Evolutionary conservation across 2,113 vertebrate species (phyloP).

Genomic region (Varanus komodoensis): DNA sequence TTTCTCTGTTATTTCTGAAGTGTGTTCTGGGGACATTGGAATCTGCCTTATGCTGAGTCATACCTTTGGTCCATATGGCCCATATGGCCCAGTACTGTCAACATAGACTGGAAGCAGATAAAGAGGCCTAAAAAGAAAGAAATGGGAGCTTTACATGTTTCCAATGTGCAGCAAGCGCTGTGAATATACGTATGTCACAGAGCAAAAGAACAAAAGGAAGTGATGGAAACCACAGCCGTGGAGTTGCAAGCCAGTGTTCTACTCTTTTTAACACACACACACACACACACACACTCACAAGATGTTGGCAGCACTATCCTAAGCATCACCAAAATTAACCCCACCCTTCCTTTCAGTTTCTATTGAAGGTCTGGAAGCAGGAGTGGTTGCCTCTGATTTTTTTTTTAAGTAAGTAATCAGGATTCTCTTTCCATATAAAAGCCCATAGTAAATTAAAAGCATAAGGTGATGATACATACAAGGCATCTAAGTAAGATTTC

Average conservation of each 20-base stretch:
- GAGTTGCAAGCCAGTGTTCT: not conserved
- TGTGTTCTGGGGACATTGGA: no score
- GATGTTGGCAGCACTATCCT: not conserved
- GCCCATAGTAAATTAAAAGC: slow-evolving; percentile 7
- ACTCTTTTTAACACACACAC: not conserved
- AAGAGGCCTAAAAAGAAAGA: not conserved
- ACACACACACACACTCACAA: not conserved
- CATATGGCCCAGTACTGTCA: no score
- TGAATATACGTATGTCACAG: not conserved
- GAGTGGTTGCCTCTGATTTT: not conserved
- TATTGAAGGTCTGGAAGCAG: slow-evolving; percentile 21
- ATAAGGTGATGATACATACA: not conserved
- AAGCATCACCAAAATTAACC: slow-evolving; percentile 9
- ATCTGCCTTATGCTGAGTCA: no score
- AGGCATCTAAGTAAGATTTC: slow-evolving; percentile 34
- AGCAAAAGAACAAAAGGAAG: not conserved
- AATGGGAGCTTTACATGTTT: not conserved
- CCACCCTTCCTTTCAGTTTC: slow-evolving; percentile 1
- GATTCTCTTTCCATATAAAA: slow-evolving; percentile 3
- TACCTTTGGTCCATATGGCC: no score
- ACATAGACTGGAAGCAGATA: no score
- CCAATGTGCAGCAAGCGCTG: not conserved
- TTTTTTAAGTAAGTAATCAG: slow-evolving; percentile 3
- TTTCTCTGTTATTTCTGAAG: not conserved
- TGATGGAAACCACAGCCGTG: slow-evolving; percentile 1